A percentile compares a stretch with the other conserved stretches of the same genome.
phyloP scores from a whole-genome alignment of 2,888 invertebrate species.

The Microchrysa polita region DNA sequence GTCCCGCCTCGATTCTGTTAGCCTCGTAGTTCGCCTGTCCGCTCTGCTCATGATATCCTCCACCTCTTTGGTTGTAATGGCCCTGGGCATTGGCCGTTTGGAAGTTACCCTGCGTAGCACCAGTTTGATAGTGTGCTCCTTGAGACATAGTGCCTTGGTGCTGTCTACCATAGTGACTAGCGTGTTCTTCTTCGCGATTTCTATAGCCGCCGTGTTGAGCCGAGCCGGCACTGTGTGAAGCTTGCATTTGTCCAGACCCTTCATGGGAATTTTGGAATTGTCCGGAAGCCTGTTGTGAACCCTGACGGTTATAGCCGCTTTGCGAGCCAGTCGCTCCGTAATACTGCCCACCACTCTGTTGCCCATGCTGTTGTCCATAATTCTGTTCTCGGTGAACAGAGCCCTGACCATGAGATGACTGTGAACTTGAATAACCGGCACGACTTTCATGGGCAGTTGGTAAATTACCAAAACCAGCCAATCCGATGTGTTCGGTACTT shows the following conservation, averaged over 20 bases:
- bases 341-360: conserved; percentile 7
- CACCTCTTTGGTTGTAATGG: conserved; percentile 41
- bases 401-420: not conserved
- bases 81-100: conserved; percentile 59
- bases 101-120: conserved; percentile 11
- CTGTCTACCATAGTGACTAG: not conserved
- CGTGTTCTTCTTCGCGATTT: not conserved
- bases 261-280: not conserved
- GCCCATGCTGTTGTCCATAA: not conserved
- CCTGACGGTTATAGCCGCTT: not conserved
- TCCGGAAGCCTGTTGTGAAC: not conserved
- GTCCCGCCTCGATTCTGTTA: conserved; percentile 14
- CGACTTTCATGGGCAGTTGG: conserved; percentile 1
- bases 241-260: not conserved
- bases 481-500: conserved; percentile 37
- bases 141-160: conserved; percentile 58
- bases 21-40: conserved; percentile 25
- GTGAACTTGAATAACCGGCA: conserved; percentile 3
- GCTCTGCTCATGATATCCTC: not conserved
- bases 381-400: not conserved
- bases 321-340: not conserved
- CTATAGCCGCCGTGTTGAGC: conserved; percentile 51
- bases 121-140: conserved; percentile 52
- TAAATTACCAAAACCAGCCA: conserved; percentile 15
- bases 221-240: not conserved